Percentiles rank a stretch among this genome's conserved stretches.
phyloP scores from a whole-genome alignment of 2,797 vertebrate species.

The Botia almorhae region DNA sequence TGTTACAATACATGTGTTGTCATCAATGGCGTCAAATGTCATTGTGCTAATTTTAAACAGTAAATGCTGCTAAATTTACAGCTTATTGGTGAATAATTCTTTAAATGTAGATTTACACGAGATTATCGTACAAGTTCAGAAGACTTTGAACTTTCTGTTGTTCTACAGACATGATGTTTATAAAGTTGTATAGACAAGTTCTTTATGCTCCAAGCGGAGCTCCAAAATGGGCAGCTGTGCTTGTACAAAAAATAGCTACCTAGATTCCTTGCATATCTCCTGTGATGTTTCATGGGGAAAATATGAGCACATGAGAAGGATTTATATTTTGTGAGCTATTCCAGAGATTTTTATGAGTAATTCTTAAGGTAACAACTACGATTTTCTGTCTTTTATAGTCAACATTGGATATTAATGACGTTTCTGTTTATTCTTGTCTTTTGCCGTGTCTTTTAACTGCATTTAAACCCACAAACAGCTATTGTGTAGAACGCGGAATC shows the following conservation, averaged over 20 bases:
- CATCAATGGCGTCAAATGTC: background rate
- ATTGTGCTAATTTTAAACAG: too few relatives aligned
- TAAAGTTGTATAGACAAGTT: too few relatives aligned
- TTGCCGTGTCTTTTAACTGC: background rate
- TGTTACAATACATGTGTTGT: background rate
- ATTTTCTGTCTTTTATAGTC: background rate
- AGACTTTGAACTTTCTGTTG: too few relatives aligned
- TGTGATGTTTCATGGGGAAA: background rate
- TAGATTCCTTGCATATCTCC: background rate
- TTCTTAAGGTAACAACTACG: too few relatives aligned
- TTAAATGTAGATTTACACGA: background rate
- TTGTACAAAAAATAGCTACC: background rate
- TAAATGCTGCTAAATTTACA: background rate
- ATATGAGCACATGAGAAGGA: too few relatives aligned
- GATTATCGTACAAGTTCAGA: too few relatives aligned
- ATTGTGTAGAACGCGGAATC: background rate
- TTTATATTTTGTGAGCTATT: too few relatives aligned
- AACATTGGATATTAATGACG: background rate
- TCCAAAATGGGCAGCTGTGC: too few relatives aligned
- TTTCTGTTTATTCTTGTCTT: background rate
- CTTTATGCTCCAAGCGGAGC: too few relatives aligned
- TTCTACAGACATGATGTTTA: too few relatives aligned
- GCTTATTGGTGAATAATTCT: background rate
- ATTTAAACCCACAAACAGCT: background rate
- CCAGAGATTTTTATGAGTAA: too few relatives aligned